These are phyloP conservation scores for Parambassis ranga DNA, from an alignment of 2,797 vertebrate genomes.

Conservation along the genomic window DNA sequence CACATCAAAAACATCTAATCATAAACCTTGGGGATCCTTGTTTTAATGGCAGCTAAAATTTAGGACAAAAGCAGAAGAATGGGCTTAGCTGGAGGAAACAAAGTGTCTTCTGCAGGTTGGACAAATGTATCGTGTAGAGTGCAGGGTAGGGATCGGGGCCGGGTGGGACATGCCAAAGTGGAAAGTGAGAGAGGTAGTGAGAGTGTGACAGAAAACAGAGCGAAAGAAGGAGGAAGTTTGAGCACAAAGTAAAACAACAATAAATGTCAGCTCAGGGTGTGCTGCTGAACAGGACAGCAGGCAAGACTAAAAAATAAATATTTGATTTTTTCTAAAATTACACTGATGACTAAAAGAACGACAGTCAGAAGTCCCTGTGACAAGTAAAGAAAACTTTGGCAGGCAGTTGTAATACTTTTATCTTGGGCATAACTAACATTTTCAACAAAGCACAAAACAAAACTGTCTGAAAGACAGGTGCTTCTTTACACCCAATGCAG, in stretches of 20 bases:
- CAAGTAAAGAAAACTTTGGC: no score
- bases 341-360: no score
- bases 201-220: constrained; percentile 37
- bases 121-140: constrained; percentile 57
- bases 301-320: not conserved
- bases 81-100: constrained; percentile 50
- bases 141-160: constrained; percentile 50
- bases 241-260: not conserved
- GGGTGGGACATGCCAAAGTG: constrained; percentile 65
- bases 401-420: no score
- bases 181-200: constrained; percentile 29
- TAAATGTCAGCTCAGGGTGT: not conserved
- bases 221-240: not conserved
- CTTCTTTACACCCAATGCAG: constrained; percentile 11
- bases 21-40: constrained; percentile 56
- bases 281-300: not conserved
- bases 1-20: constrained; percentile 59
- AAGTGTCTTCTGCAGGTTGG: constrained; percentile 58
- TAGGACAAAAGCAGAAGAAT: constrained; percentile 65
- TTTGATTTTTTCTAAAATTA: not conserved
- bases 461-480: constrained; percentile 3
- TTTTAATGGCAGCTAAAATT: constrained; percentile 71
- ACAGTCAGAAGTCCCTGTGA: no score
- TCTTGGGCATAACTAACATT: not conserved
- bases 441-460: not conserved